Percentiles rank a stretch among this genome's conserved stretches.
Evolutionary conservation across 2,888 invertebrate species (phyloP).

Genomic region (Agapostemon virescens): DNA sequence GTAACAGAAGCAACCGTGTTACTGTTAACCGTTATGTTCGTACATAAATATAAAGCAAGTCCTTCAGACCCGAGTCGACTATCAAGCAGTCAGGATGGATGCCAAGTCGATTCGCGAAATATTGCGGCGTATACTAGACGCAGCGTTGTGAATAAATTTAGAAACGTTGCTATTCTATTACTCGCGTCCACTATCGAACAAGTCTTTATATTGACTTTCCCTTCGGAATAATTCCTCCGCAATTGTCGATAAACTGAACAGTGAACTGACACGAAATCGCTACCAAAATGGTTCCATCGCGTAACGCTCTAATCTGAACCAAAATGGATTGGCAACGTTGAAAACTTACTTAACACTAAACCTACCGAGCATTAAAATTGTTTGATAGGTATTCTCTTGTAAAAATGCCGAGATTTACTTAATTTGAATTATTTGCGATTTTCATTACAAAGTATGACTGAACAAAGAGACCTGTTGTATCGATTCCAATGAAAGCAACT

Average conservation of each 20-base stretch:
- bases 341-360: no score
- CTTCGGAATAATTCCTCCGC: slow-evolving; percentile 1
- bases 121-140: slow-evolving; percentile 38
- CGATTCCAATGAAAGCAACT: no score
- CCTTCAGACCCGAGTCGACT: slow-evolving; percentile 59
- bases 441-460: no score
- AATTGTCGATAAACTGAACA: neutral
- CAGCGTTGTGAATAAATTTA: slow-evolving; percentile 47
- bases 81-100: slow-evolving; percentile 68
- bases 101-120: slow-evolving; percentile 58
- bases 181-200: slow-evolving; percentile 14
- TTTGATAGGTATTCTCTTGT: no score
- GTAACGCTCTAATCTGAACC: no score
- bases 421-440: no score
- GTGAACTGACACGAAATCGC: neutral
- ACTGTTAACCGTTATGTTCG: slow-evolving; percentile 52
- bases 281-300: no score
- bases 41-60: slow-evolving; percentile 59
- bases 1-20: slow-evolving; percentile 44
- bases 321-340: no score
- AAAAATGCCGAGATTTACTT: no score
- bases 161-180: slow-evolving; percentile 30
- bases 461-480: no score
- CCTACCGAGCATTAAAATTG: no score
- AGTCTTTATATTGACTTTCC: neutral